Evolutionary conservation across 2,797 vertebrate genomes (phyloP).

Genomic region (Kryptopterus vitreolus): DNA sequence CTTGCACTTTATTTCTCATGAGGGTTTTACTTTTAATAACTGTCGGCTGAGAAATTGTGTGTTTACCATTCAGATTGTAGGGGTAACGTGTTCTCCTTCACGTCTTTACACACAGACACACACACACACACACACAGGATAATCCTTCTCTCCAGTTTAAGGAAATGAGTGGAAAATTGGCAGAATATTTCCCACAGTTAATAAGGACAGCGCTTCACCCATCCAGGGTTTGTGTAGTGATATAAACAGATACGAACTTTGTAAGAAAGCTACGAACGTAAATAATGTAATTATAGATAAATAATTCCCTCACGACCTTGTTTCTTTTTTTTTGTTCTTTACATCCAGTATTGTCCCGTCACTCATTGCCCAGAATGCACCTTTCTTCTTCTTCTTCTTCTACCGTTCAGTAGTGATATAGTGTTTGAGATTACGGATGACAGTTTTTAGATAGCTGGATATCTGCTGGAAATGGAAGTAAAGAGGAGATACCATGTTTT

Average conservation of each 20-base stretch:
- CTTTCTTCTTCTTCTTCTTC: neutral
- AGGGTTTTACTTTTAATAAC: constrained; percentile 1
- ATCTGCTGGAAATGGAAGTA: neutral
- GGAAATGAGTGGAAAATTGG: neutral
- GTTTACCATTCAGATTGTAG: neutral
- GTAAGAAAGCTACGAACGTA: no score
- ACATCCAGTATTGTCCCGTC: neutral
- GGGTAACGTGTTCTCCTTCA: neutral
- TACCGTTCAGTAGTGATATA: neutral
- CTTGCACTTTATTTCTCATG: neutral
- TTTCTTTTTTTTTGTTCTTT: neutral
- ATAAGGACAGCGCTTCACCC: neutral
- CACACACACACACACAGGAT: no score
- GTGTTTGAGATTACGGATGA: neutral
- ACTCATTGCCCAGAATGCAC: neutral
- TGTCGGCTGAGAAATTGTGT: no score
- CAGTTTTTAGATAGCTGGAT: neutral
- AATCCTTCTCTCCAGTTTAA: neutral
- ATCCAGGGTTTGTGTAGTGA: neutral
- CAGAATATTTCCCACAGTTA: neutral
- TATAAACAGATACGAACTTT: no score
- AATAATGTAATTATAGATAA: no score
- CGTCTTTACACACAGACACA: neutral
- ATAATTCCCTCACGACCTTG: no score
- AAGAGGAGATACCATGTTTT: neutral